Base-by-base conservation (phyloP, 1,140 invertebrate genomes). In the Macrocentrus cingulum region DNA sequence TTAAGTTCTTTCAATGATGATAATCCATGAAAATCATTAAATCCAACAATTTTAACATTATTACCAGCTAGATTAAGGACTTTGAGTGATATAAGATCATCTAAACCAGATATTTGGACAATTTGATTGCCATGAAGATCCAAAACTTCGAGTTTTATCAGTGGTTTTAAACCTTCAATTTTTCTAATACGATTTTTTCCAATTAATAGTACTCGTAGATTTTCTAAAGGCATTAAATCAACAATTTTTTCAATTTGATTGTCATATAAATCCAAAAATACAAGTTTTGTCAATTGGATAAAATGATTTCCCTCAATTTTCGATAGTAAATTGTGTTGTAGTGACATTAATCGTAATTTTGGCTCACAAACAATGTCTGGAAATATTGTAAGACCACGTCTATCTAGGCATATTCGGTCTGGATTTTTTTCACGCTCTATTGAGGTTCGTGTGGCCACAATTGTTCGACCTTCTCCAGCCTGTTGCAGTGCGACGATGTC, bases 101-200 rank as follows among this genome's bases (percentile, higher is more conserved):
- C 81, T 29, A 91, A 71, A 37, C 87, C 87, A 25, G 82, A 78
- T 29, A 90, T 71, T 65, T 84, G 84, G 41, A 85, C 74, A 61
- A 95, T 90, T 74, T 92, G 89, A 80, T 95, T 95, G 5, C 92
- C 92, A 77, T 97, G 93, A 56, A 95, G 80, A 80, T 97, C 93
- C 46, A 95, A 76, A n/a, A 95, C 91, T 81, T 94, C 91, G 60
- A 94, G 74, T 75, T 90, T 89, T 20, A 82, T 74, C 46, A 92
- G 76, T 54, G 79, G 82, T 50, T 86, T 83, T 54, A 94, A 75
- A 39, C 91, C 91, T 74, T 93, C 90, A 3, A 83, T 83, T 46
- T 79, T 81, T 52, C 73, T 82, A 18, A 84, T 76, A 80, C 90
- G 87, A 76, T 96, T 95, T 80, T 95, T 96, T 5, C 94, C 94